Evolutionary conservation across 37 sponge, comb jelly and placozoan species (phyloP), one percentile per base, ranked within the genome.

Genomic region (Beroe ovata): DNA sequence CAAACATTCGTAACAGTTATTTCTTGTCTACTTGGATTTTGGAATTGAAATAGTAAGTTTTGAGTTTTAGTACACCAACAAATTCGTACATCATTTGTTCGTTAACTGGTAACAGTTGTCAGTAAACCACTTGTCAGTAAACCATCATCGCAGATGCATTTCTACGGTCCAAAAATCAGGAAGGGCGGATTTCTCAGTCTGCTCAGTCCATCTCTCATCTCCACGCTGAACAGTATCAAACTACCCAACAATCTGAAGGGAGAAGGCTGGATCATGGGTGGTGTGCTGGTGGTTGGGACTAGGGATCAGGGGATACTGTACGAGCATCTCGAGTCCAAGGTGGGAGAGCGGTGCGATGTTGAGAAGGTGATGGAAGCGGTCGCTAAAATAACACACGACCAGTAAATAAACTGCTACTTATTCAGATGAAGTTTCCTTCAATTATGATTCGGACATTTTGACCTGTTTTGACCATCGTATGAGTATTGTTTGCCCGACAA

Each of bases 181-280:
- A n/a, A 21, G 22, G 84, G 54, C 20, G 84, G 84, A 19, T 36
- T 26, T 20, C n/a, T 21, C 11, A n/a, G n/a, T 19, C 47, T 77
- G 54, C 20, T 77, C 29, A 42, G 54, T 42, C 38, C 33, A 25
- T 28, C 6, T 33, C 35, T 77, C 22, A 77, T 77, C 38, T 30
- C 38, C 26, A 22, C 42, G 25, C n/a, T 36, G 1, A 33, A 35
- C 26, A 77, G 41, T 25, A 77, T 77, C 3, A 38, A 39, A 19
- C 14, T 22, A 0, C n/a, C 84, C 1, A 35, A 35, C 20, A 77
- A 77, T 54, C 26, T 42, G 54, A 77, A 77, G 28, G 84, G 84
- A 20, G 84, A 77, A 23, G 84, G 84, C 22, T 77, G 42, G 42
- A 36, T 77, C 0, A 39, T 77, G 84, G 84, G 84, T 36, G 84